phyloP scores from a whole-genome alignment of 2,113 vertebrate genomes.

The Tapirus terrestris region DNA sequence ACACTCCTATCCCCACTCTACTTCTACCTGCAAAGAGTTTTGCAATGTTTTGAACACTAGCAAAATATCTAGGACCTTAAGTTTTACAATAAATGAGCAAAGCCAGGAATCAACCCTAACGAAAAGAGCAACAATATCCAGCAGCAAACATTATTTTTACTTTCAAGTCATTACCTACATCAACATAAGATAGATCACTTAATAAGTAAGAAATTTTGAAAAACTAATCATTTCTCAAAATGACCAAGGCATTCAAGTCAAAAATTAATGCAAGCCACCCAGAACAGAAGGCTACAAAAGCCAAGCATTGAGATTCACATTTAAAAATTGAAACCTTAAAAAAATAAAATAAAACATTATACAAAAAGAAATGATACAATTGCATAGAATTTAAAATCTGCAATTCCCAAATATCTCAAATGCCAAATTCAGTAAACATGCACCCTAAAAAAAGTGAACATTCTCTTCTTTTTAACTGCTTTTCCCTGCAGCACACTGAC shows the following conservation, averaged over 20 bases:
- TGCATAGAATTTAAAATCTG: not conserved
- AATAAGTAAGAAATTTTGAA: slow-evolving; percentile 11
- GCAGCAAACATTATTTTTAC: not conserved
- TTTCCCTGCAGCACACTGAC: not conserved
- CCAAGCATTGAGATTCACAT: not conserved
- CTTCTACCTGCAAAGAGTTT: not conserved
- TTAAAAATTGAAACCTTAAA: not conserved
- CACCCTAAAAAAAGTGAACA: not conserved
- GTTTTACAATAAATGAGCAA: slow-evolving; percentile 36
- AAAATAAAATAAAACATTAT: not conserved
- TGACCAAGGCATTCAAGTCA: not conserved
- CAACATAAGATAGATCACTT: not conserved
- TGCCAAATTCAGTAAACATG: not conserved
- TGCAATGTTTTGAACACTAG: not conserved
- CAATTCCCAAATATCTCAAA: slow-evolving; percentile 22
- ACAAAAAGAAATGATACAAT: not conserved
- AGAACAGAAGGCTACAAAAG: not conserved
- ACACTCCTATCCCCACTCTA: not conserved
- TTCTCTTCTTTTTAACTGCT: not conserved
- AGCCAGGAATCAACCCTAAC: not conserved
- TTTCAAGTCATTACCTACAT: not conserved
- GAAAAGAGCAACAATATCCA: not conserved
- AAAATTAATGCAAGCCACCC: not conserved
- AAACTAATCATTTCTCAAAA: slow-evolving; percentile 41
- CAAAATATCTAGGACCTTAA: not conserved